Evolutionary conservation across 2,888 invertebrate genomes (phyloP), one percentile per base, ranked within the genome.

Genomic region (Pediacus dermestoides): DNA sequence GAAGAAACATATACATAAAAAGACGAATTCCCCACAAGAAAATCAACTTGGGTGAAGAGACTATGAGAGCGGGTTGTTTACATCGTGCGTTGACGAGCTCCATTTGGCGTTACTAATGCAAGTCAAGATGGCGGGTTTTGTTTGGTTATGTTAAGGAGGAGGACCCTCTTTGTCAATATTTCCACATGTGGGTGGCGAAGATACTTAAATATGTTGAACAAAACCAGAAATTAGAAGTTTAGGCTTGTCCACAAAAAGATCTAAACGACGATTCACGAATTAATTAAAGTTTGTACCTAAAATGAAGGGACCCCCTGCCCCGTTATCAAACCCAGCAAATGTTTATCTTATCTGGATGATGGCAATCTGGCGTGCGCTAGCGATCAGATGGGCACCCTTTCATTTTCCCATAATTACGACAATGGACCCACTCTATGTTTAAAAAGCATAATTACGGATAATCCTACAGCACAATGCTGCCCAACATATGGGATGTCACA

Each of bases 361-460:
- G 40, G 46, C 34, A 50, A 58, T 57, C 55, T 55, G 42, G 50
- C 37, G n/a, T n/a, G n/a, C n/a, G n/a, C n/a, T n/a, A n/a, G n/a
- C 37, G 38, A 41, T 42, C 40, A 38, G 42, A 36, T 50, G 49
- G 48, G 49, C 63, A 58, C 65, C 64, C 64, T 60, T 64, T 63
- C 54, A 57, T 65, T n/a, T n/a, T 67, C 64, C 66, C 66, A 67
- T 60, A 61, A 60, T 57, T 53, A 58, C 55, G 57, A 65, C 64
- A 66, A 65, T 64, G 61, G 61, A 52, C 57, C 55, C 54, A 51
- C 57, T 62, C 58, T 53, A 55, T 63, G 61, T 64, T 66, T 66
- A 64, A 64, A 66, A 66, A 66, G 65, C 63, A 61, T 67, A 67
- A 67, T 67, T 66, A 67, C 57, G 60, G 64, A 63, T 67, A 66